Evolutionary conservation across 2,113 vertebrate species (phyloP).

Genomic region (Fregata magnificens): DNA sequence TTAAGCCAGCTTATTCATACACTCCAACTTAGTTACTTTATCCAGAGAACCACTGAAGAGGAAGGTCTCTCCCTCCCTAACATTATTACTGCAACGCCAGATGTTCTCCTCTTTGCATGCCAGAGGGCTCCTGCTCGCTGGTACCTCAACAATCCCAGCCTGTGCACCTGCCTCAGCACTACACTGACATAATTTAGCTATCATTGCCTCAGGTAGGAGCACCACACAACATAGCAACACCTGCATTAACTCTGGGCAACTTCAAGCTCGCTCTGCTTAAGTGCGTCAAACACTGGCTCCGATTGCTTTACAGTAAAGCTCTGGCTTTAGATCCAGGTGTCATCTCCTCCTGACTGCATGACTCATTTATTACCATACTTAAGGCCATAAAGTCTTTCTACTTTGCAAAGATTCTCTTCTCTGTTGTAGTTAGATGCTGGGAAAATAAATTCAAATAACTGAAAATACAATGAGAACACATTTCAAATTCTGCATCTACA

Average conservation of each 20-base stretch:
- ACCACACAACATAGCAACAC: not conserved
- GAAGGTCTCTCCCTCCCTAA: not conserved
- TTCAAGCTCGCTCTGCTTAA: not conserved
- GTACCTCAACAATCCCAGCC: not conserved
- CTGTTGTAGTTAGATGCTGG: conserved; percentile 45
- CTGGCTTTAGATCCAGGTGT: conserved; percentile 47
- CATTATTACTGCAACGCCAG: not conserved
- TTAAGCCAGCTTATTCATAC: conserved; percentile 59
- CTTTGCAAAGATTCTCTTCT: conserved; percentile 42
- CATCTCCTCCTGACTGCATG: not conserved
- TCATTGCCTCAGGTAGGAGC: not conserved
- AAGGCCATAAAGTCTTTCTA: conserved; percentile 65
- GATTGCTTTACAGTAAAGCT: not conserved
- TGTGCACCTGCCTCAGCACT: not conserved
- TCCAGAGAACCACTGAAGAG: not conserved
- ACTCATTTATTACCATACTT: conserved; percentile 42
- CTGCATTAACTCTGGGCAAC: not conserved
- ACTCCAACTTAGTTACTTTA: conserved; percentile 16
- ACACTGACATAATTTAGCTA: not conserved
- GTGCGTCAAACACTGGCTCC: not conserved
- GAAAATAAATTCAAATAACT: conserved; percentile 65
- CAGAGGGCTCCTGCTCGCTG: not conserved
- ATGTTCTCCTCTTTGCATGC: not conserved
- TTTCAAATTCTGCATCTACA: conserved; percentile 65
- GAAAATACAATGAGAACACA: conserved; percentile 68